phyloP scores from a whole-genome alignment of 2,113 vertebrate species.

The Pangasianodon gigas region DNA sequence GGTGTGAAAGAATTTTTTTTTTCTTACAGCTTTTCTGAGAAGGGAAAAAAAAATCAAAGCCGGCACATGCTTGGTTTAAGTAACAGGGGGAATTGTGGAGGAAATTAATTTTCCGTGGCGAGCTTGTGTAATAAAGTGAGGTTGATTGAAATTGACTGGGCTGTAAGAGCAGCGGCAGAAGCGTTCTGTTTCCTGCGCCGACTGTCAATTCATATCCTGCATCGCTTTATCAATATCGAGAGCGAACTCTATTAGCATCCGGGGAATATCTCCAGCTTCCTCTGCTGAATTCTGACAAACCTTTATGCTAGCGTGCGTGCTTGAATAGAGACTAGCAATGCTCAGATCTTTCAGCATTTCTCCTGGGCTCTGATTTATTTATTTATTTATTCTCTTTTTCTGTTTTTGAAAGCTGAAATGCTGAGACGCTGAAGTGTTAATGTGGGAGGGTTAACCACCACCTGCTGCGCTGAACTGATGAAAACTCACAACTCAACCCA shows the following conservation, averaged over 20 bases:
- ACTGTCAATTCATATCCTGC: not conserved
- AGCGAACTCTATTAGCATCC: not conserved
- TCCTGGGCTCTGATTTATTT: not conserved
- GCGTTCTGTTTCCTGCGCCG: not conserved
- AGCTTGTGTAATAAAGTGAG: not conserved
- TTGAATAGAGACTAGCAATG: not conserved
- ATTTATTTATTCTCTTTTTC: not conserved
- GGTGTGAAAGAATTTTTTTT: not conserved
- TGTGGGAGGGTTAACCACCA: not conserved
- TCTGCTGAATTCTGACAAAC: not conserved
- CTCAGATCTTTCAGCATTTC: not conserved
- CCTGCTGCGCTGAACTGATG: not conserved
- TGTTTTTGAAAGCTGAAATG: not conserved
- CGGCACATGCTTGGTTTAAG: slow-evolving; percentile 4
- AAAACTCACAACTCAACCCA: not conserved
- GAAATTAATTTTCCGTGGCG: slow-evolving; percentile 1
- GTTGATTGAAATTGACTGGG: slow-evolving; percentile 23
- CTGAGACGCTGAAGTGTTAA: not conserved
- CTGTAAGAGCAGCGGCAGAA: slow-evolving; percentile 3
- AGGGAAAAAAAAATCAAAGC: not conserved
- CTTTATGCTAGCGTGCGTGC: not conserved
- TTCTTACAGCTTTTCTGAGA: not conserved
- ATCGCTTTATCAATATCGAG: not conserved
- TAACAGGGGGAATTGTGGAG: not conserved
- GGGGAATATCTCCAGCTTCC: not conserved